These are phyloP conservation scores for Peromyscus aztecus DNA, from an alignment of 2,797 vertebrate species.

Conservation along the genomic window DNA sequence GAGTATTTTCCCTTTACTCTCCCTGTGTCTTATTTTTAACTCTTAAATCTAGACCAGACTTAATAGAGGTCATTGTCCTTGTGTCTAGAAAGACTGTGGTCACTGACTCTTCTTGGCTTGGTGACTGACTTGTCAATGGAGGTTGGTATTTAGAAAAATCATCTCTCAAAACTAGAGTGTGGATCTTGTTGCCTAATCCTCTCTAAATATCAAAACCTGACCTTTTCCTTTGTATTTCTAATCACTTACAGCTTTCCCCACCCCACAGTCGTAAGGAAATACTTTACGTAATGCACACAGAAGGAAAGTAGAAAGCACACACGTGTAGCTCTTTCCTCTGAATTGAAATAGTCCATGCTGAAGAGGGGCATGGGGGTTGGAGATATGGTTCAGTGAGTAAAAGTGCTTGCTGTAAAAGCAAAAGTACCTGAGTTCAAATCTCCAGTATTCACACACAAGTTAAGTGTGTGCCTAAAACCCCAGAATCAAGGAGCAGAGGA, in stretches of 20 bases:
- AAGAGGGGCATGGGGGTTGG: not conserved
- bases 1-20: not conserved
- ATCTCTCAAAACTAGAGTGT: not conserved
- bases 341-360: not conserved
- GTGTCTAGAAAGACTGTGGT: not conserved
- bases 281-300: not conserved
- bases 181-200: not conserved
- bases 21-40: not conserved
- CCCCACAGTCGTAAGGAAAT: not conserved
- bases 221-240: not conserved
- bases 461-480: not conserved
- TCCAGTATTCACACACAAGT: not conserved
- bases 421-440: not conserved
- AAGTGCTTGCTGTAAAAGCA: not conserved
- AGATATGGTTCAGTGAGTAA: not conserved
- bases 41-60: not conserved
- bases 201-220: not conserved
- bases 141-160: slow-evolving; percentile 24
- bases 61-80: not conserved
- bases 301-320: not conserved
- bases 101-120: not conserved
- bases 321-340: not conserved
- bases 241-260: not conserved
- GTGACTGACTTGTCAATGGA: not conserved
- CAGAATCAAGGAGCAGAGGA: not conserved